Conservation (phyloP, 2,797 vertebrate genomes). For the Centropyge bicolor region DNA sequence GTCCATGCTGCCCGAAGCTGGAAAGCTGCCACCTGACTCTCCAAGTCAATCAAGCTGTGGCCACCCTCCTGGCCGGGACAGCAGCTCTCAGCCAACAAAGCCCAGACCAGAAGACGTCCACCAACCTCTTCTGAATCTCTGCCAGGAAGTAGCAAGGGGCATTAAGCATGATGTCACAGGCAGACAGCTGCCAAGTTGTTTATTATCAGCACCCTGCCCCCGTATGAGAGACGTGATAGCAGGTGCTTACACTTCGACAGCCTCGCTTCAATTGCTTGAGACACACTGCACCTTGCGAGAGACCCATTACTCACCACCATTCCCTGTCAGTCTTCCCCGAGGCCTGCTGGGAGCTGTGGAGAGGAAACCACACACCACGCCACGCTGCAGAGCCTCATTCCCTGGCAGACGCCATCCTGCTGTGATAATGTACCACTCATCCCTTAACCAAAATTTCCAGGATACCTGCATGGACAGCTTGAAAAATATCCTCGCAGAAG, state of each 20-base stretch:
- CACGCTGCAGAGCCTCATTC: conserved; percentile 11
- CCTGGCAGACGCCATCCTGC: not conserved
- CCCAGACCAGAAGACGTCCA: conserved; percentile 41
- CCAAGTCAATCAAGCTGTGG: conserved; percentile 46
- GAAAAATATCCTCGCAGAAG: conserved; percentile 35
- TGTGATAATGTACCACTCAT: conserved; percentile 23
- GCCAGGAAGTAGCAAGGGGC: conserved; percentile 51
- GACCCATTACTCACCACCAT: conserved; percentile 47
- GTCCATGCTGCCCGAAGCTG: conserved; percentile 36
- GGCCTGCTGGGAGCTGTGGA: conserved; percentile 44
- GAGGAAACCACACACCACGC: conserved; percentile 25
- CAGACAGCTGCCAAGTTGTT: conserved; percentile 65
- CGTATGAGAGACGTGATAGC: conserved; percentile 43
- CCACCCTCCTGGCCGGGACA: conserved; percentile 19
- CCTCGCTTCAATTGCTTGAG: conserved; percentile 42
- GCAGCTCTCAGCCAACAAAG: conserved; percentile 35
- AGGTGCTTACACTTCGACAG: conserved; percentile 49
- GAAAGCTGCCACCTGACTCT: conserved; percentile 55
- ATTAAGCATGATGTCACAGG: conserved; percentile 64
- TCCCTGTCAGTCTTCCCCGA: conserved; percentile 39
- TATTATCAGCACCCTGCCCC: conserved; percentile 51
- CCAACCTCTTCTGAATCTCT: conserved; percentile 41
- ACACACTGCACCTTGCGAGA: conserved; percentile 47
- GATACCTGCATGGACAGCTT: conserved; percentile 3
- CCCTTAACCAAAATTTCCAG: conserved; percentile 21